Base-by-base conservation (phyloP, 2,888 invertebrate species). In the Megastigmus dorsalis region DNA sequence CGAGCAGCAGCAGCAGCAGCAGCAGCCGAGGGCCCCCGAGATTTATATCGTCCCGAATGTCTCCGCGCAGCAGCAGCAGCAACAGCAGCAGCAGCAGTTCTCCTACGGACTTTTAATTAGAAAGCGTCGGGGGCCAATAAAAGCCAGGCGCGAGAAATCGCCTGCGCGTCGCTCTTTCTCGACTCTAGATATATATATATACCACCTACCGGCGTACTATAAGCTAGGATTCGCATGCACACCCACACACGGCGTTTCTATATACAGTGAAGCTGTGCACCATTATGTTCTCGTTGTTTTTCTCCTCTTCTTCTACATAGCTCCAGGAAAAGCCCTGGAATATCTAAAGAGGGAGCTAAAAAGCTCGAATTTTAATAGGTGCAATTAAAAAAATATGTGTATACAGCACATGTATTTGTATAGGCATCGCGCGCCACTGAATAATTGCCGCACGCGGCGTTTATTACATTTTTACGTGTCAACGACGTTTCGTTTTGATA, bases 61-160 rank as follows among this genome's bases (percentile, higher is more conserved):
- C 63, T 33, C 70, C 41, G 43, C 2, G 30, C 26, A 41, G 38
- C 1, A 38, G 23, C 18, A 10, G 1, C 18, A 13, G 41, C 52
- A 20, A 28, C 65, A 18, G 26, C 65, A n/a, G 23, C 33, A 26
- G 60, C 33, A 9, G 52, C 69, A 4, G 18, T 18, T 65, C 57
- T 43, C 67, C 66, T 62, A 23, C 73, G 74, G 74, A 74, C 74
- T 74, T 74, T 74, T 74, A 74, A 74, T 74, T 74, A 74, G 74
- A 74, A 65, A 74, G 55, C 68, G 50, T 63, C 60, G 18, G 18
- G 43, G 33, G 36, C 23, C 62, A 74, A 67, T 73, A 73, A 73
- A 73, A 73, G 60, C 73, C 67, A 18, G 54, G 60, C 67, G 54
- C 73, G 67, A 73, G 73, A 67, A 66, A 73, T 67, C 73, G 52